Conservation (phyloP, 2,888 invertebrate genomes). For the Drosophila mercatorum region DNA sequence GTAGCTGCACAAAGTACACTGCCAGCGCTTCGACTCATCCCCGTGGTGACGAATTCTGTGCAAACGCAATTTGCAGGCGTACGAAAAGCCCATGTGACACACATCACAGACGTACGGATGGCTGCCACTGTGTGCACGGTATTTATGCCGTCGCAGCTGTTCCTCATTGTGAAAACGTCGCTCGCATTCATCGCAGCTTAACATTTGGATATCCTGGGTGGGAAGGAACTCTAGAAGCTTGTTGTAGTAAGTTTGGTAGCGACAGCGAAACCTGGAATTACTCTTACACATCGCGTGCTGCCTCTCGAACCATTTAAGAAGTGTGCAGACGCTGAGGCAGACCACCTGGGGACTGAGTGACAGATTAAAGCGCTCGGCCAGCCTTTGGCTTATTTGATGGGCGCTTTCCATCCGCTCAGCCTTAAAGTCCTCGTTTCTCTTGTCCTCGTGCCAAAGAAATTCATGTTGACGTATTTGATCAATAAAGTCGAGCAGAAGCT, state of each 20-base stretch:
- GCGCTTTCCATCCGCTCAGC: slow-evolving; percentile 28
- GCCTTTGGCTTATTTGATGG: slow-evolving; percentile 13
- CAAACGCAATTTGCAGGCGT: slow-evolving; percentile 34
- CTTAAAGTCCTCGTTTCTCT: slow-evolving; percentile 19
- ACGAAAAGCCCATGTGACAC: slow-evolving; percentile 31
- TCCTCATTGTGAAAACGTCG: slow-evolving; percentile 36
- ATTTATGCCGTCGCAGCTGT: slow-evolving; percentile 44
- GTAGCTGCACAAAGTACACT: slow-evolving; percentile 48
- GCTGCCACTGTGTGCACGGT: slow-evolving; percentile 30
- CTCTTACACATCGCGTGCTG: slow-evolving; percentile 35
- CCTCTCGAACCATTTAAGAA: slow-evolving; percentile 45
- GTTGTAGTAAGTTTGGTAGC: slow-evolving; percentile 33
- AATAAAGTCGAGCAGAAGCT: slow-evolving; percentile 46
- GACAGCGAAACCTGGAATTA: slow-evolving; percentile 13
- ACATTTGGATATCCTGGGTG: slow-evolving; percentile 24
- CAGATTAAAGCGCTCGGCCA: slow-evolving; percentile 24
- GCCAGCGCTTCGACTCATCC: slow-evolving; percentile 20
- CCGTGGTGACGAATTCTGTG: slow-evolving; percentile 43
- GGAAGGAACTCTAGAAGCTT: slow-evolving; percentile 42
- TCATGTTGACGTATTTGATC: slow-evolving; percentile 27
- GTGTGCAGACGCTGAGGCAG: slow-evolving; percentile 23
- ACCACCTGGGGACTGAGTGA: slow-evolving; percentile 19
- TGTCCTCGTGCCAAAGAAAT: slow-evolving; percentile 32
- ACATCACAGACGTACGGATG: slow-evolving; percentile 39
- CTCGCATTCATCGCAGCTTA: slow-evolving; percentile 42